Evolutionary conservation across 2,888 invertebrate species (phyloP).

Genomic region (Ganaspis brasiliensis): DNA sequence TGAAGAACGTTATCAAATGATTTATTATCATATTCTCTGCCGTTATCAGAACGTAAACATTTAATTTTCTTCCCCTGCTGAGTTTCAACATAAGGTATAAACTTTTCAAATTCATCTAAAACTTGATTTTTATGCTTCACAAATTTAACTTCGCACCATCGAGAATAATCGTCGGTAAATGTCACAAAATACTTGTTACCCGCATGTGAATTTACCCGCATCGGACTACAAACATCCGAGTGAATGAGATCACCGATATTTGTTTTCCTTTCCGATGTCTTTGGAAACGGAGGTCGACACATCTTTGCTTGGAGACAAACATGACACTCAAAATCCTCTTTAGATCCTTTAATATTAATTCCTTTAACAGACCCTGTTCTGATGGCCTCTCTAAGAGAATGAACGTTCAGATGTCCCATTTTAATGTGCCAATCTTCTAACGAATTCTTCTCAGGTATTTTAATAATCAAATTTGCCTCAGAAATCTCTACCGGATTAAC

Average conservation of each 20-base stretch:
- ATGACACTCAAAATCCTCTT: constrained; percentile 30
- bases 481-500: neutral
- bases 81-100: constrained; percentile 54
- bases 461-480: neutral
- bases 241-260: constrained; percentile 59
- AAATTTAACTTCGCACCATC: constrained; percentile 62
- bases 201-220: constrained; percentile 55
- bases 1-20: constrained; percentile 23
- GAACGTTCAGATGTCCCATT: neutral
- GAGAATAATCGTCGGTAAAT: constrained; percentile 64
- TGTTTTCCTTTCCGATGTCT: constrained; percentile 29
- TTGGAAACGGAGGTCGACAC: constrained; percentile 29
- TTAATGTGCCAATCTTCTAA: constrained; percentile 39
- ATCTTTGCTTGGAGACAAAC: constrained; percentile 12
- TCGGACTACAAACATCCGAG: constrained; percentile 63
- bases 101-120: constrained; percentile 57
- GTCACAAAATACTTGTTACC: constrained; percentile 61
- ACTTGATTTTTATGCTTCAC: constrained; percentile 53
- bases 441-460: neutral
- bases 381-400: neutral
- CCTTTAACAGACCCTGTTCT: constrained; percentile 40
- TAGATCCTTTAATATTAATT: neutral
- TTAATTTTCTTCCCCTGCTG: constrained; percentile 48
- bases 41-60: constrained; percentile 41
- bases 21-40: constrained; percentile 35